Evolutionary conservation across 1,140 invertebrate species (phyloP), one percentile per base, ranked within the genome.

Genomic region (Triops longicaudatus): DNA sequence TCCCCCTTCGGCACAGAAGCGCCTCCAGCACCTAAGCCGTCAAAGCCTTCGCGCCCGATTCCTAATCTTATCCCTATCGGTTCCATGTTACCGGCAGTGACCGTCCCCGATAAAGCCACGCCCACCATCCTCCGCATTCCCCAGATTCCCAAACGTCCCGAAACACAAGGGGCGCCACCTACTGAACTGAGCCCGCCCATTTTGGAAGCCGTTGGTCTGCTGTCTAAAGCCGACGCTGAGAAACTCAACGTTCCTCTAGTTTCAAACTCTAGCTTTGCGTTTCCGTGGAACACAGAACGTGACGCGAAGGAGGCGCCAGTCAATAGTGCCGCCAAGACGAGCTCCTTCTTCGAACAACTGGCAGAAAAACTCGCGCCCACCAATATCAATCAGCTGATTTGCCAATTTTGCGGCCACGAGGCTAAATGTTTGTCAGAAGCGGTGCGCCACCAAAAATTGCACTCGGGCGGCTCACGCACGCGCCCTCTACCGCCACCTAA

Each of bases 391-490:
- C 81, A 88, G 80, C 83, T 91, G n/a, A 86, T 87, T 11, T 94
- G 92, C 81, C 88, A 88, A 80, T 87, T 88, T 76, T 94, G 92
- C 81, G 89, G 90, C 2, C 91, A 93, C 82, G 87, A 63, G 91
- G 83, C 92, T 77, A 94, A 94, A 83, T 93, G 91, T 84, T 85
- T 93, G n/a, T 92, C 91, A 12, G 93, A 95, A 84, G 87, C 90
- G 78, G 88, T 90, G 14, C 88, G 90, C 72, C 91, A 93, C 81
- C 88, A 90, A 82, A 90, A 91, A 81, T 87, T 88, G 75, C 92
- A 92, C 78, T 86, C 88, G 1, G 74, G 28, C 5, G 76, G 76
- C 1, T 17, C 76, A 17, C 42, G 72, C 73, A 83, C 11, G 84
- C 85, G 73, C 84, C 85, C 9, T 85, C 83, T 79, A 81, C 82